Percentiles rank a stretch among this genome's conserved stretches.
These are phyloP conservation scores for Psix sp. DNA, from an alignment of 1,140 invertebrate genomes.

Conservation along the genomic window DNA sequence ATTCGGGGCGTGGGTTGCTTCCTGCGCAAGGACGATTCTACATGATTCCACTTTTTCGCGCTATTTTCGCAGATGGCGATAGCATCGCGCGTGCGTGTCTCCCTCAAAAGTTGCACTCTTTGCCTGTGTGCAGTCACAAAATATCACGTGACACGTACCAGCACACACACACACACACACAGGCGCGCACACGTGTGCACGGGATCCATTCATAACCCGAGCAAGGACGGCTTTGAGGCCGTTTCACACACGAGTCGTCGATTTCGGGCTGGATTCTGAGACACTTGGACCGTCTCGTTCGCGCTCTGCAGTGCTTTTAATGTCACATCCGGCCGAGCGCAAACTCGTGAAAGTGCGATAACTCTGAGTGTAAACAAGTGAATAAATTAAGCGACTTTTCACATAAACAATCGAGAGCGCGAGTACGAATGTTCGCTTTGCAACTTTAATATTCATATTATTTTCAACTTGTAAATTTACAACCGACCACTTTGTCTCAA, in stretches of 20 bases:
- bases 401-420: conserved; percentile 6
- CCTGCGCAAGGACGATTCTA: conserved; percentile 66
- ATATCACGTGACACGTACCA: conserved; percentile 64
- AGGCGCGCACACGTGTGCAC: conserved; percentile 23
- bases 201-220: conserved; percentile 72
- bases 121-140: conserved; percentile 54
- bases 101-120: too few relatives aligned
- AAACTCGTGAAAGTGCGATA: neutral
- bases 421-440: neutral
- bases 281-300: too few relatives aligned
- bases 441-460: too few relatives aligned
- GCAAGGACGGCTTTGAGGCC: conserved; percentile 75
- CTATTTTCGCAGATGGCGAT: conserved; percentile 43
- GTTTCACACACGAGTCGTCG: conserved; percentile 62
- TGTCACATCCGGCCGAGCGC: too few relatives aligned
- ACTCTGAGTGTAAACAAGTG: conserved; percentile 10
- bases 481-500: too few relatives aligned
- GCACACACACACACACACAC: conserved; percentile 27
- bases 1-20: conserved; percentile 66
- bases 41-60: conserved; percentile 14
- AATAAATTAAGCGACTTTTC: conserved; percentile 17
- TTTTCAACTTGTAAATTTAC: too few relatives aligned
- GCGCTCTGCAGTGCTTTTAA: too few relatives aligned
- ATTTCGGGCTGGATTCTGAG: conserved; percentile 10
- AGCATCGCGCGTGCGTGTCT: conserved; percentile 41